Conservation (phyloP, 37 sponge, comb jelly and placozoan genomes). For the Beroe forskalii region DNA sequence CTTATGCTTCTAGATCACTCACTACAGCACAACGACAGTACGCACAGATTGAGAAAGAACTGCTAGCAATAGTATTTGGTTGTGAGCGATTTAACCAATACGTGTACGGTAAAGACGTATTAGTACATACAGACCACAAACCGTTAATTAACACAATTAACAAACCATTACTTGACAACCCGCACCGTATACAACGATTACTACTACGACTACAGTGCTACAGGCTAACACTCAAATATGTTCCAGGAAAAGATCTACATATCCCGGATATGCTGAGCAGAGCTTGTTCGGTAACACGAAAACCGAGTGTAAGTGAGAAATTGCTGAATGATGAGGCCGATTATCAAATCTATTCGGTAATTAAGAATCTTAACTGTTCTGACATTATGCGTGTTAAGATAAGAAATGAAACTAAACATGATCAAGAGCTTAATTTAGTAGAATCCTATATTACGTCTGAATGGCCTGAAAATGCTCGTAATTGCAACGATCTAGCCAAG, state of each 20-base stretch:
- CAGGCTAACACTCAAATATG: neutral
- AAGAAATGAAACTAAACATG: neutral
- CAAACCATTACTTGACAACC: neutral
- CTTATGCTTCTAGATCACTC: slow-evolving; percentile 63
- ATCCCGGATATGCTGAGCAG: no score
- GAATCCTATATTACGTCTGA: neutral
- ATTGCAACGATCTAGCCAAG: neutral
- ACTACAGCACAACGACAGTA: neutral
- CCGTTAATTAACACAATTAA: no score
- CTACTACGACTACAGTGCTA: neutral
- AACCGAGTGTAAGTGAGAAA: neutral
- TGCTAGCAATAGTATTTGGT: no score
- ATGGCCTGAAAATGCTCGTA: neutral
- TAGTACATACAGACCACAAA: slow-evolving; percentile 39
- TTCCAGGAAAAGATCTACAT: slow-evolving; percentile 26
- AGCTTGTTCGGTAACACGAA: neutral
- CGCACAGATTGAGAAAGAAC: slow-evolving; percentile 56
- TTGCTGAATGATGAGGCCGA: neutral
- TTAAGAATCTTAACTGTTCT: neutral
- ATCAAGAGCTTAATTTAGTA: neutral
- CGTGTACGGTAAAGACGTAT: neutral
- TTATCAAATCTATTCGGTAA: neutral
- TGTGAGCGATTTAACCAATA: no score
- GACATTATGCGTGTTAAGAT: neutral
- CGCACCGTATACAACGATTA: neutral